Evolutionary conservation across 2,888 invertebrate species (phyloP), one percentile per base, ranked within the genome.

Genomic region (Myopa testacea): DNA sequence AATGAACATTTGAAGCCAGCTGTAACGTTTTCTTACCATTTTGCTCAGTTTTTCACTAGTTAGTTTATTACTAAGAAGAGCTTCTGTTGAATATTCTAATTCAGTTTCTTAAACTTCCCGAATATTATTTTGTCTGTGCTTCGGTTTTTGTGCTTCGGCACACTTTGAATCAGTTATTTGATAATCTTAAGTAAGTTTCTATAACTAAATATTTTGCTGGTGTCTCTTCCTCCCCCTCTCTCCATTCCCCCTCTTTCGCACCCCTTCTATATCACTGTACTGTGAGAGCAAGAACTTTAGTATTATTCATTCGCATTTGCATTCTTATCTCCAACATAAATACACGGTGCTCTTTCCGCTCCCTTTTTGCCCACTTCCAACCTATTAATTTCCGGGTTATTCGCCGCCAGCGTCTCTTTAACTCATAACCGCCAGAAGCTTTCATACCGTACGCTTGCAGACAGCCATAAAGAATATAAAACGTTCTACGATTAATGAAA

Each of bases 401-500:
- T 70, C 6, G 8, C 19, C 50, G 19, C 26, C 6, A 26, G 14
- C 38, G 16, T 45, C 40, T 75, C 19, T 52, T 10, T 55, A 45
- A 55, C 26, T 71, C 55, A 71, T 34, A 55, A 71, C 37, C 58
- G 58, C 58, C 26, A 26, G 26, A 26, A 26, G 26, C 26, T 26
- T 26, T 26, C 26, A 26, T 26, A 26, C 26, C 26, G 26, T 26
- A 26, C 26, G 26, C 26, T 26, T 52, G 19, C 72, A 38, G 58
- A 60, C 72, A 60, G 72, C 72, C 72, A 72, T 72, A 72, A 19
- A 45, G 60, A 72, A 60, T 40, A 19, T 58, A 37, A 60, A 40
- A n/a, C 45, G 10, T 45, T 45, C 16, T 69, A 37, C 45, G 45
- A 26, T 12, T 69, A n/a, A 19, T 26, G 19, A 50, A 69, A 19